Conservation (phyloP, 2,113 vertebrate genomes). For the Globicephala melas region DNA sequence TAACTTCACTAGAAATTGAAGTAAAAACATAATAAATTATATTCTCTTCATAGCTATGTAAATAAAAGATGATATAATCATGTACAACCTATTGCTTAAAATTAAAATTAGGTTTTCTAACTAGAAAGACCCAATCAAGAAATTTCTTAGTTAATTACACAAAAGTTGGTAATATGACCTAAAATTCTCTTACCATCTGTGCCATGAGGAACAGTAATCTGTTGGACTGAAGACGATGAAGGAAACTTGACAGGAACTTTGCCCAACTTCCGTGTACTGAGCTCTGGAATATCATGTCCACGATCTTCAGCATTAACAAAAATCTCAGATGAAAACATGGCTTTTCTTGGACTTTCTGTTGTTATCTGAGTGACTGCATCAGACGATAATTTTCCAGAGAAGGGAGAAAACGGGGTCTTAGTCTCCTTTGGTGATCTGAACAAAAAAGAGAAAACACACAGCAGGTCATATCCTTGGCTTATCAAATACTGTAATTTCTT, state of each 20-base stretch:
- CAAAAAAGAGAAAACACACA: background rate
- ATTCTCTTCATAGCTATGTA: background rate
- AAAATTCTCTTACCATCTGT: constrained; percentile 77
- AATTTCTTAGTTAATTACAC: background rate
- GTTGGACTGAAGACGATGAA: background rate
- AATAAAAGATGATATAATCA: background rate
- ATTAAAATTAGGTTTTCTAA: constrained; percentile 33
- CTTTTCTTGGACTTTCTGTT: constrained; percentile 67
- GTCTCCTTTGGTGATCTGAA: background rate
- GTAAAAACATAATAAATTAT: constrained; percentile 4
- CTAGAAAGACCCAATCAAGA: constrained; percentile 13
- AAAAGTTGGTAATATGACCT: background rate
- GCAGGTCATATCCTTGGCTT: background rate
- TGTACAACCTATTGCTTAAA: background rate
- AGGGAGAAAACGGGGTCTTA: background rate
- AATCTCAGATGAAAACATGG: constrained; percentile 78
- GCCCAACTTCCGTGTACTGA: fast-evolving
- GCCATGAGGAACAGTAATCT: constrained; percentile 32
- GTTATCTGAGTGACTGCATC: constrained; percentile 83
- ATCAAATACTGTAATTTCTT: background rate
- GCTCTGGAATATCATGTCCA: background rate
- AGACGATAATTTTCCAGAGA: constrained; percentile 43
- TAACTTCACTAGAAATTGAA: background rate
- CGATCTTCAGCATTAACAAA: constrained; percentile 46
- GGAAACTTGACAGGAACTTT: constrained; percentile 15